phyloP scores from a whole-genome alignment of 2,888 invertebrate genomes.

The Eurois occulta region DNA sequence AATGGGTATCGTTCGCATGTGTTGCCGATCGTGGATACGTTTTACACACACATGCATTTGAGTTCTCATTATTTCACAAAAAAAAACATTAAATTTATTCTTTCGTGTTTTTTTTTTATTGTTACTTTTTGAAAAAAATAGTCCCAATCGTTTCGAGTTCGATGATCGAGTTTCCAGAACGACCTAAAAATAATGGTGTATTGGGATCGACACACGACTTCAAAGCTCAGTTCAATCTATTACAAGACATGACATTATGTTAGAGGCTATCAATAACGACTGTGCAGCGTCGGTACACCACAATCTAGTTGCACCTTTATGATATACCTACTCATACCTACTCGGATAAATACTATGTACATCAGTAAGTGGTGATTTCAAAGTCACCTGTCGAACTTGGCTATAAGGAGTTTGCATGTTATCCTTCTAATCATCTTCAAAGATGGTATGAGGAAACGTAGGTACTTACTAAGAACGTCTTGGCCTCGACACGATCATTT shows the following conservation, averaged over 20 bases:
- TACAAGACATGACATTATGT: background rate
- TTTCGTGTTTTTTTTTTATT: too few relatives aligned
- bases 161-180: too few relatives aligned
- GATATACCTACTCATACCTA: too few relatives aligned
- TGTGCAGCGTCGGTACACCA: background rate
- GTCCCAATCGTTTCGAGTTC: too few relatives aligned
- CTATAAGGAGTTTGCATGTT: background rate
- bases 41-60: too few relatives aligned
- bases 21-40: too few relatives aligned
- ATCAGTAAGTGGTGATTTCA: background rate
- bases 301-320: background rate
- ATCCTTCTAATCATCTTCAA: background rate
- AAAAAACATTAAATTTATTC: too few relatives aligned
- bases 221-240: background rate
- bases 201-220: background rate
- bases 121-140: too few relatives aligned
- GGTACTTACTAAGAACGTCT: background rate
- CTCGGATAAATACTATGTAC: too few relatives aligned
- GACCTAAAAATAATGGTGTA: too few relatives aligned
- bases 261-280: background rate
- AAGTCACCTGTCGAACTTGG: constrained; percentile 4
- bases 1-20: too few relatives aligned
- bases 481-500: constrained; percentile 4
- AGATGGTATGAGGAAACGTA: constrained; percentile 30
- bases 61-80: too few relatives aligned